Base-by-base conservation (phyloP, 2,888 invertebrate species). In the Volucella zonaria region DNA sequence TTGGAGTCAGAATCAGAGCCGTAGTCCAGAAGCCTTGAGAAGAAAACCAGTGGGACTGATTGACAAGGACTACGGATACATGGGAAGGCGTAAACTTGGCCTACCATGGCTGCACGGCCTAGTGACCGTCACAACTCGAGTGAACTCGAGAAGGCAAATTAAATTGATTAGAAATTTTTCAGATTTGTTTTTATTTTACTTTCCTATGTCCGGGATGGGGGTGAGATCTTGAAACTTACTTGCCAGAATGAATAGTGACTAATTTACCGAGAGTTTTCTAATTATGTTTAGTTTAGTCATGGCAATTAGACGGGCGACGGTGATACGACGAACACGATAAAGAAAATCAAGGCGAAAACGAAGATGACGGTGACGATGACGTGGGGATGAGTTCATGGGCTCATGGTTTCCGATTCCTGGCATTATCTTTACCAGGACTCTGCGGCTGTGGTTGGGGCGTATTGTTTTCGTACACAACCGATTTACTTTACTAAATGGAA, bases 191-290 rank as follows among this genome's bases (percentile, higher is more conserved):
- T 31, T 31, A 31, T 31, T 31, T 31, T 31, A 31, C 6, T 61
- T 68, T 56, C 15, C 11, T 62, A 15, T 12, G 38, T 14, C 42
- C 31, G 9, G 14, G 51, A n/a, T 2, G 9, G 43, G 23, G 59
- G 38, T 6, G 6, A 9, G 31, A 15, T 3, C 12, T 9, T 8
- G 31, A 14, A 43, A 45, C 15, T 47, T 38, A 45, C 31, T 68
- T 71, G 18, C 49, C 54, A 47, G 62, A 70, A 70, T 78, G 62
- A 64, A 56, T 64, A 31, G 56, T 56, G 62, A 78, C 62, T 70
- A 70, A 78, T 78, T 78, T 78, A 70, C 62, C 49, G 64, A 64
- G 77, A 78, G 70, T 64, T 78, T 70, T 70, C 70, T 78, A 64
- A 78, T 78, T 70, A 70, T 70, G 62, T 71, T 62, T 56, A 70